These are phyloP conservation scores for Panzeria rudis DNA, from an alignment of 2,888 invertebrate genomes.

Conservation along the genomic window DNA sequence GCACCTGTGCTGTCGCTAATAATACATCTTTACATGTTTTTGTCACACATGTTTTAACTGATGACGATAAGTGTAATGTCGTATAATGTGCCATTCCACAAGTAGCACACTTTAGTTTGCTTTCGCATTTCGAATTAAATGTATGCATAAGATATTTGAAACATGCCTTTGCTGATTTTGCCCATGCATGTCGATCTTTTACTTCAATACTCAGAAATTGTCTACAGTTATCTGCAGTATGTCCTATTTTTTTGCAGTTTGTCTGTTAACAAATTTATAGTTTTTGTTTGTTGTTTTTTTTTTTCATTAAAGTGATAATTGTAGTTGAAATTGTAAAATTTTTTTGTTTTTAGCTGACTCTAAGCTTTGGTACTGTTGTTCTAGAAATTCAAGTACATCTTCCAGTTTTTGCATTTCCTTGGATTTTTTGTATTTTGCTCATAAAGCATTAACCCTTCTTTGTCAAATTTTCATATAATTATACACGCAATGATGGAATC, in stretches of 20 bases:
- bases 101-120: neutral
- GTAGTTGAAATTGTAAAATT: too few species aligned
- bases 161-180: neutral
- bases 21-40: neutral
- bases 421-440: too few species aligned
- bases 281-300: too few species aligned
- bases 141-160: neutral
- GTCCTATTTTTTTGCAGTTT: neutral
- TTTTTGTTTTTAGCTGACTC: too few species aligned
- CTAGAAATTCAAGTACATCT: too few species aligned
- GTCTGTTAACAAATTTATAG: too few species aligned
- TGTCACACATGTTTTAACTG: neutral
- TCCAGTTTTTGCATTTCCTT: too few species aligned
- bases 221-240: neutral
- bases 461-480: too few species aligned
- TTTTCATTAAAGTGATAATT: too few species aligned
- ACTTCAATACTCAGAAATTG: constrained; percentile 1
- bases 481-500: neutral
- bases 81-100: neutral
- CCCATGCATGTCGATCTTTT: neutral
- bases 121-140: neutral
- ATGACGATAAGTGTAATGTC: neutral
- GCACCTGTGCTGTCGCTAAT: too few species aligned
- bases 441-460: too few species aligned
- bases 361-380: too few species aligned